Base-by-base conservation (phyloP, 2,113 vertebrate species). In the Pristiophorus japonicus region DNA sequence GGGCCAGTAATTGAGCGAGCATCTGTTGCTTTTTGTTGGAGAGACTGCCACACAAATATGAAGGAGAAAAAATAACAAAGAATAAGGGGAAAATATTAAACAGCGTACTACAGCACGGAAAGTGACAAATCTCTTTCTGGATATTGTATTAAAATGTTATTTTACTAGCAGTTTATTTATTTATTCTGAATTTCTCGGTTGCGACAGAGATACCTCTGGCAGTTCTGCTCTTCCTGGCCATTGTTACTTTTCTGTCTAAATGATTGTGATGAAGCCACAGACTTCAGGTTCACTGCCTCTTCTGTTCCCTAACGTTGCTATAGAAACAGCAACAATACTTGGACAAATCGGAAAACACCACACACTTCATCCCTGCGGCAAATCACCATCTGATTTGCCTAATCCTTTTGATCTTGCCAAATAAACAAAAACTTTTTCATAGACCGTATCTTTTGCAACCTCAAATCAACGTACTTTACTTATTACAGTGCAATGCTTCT, bases 241-340 rank as follows among this genome's bases (percentile, higher is more conserved):
- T n/a, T 34, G 24, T 51, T 34, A 14, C 11, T 67, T 51, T 18
- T 24, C 66, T 73, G 27, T 94, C 70, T 45, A 51, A 24, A 70
- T 70, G 70, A 73, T 51, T 47, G 93, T 5, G 42, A 73, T 11
- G 38, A 45, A 73, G 93, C 45, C n/a, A 3, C 62, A 30, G 42
- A 16, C 42, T 73, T 22, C 34, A 47, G 45, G 20, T 94, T 51
- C 65, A 18, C 10, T 30, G 4, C 65, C 24, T 94, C 7, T 22
- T 67, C 42, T 34, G 38, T 59, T 73, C 24, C 27, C 93, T 38
- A 12, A 24, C 34, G 65, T 94, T 94, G 18, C 93, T 70, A 94
- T 67, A 70, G 92, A 45, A 94, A 70, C 92, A 67, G 93, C 93
- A 94, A 70, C 65, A 94, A 51, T 34, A 42, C 93, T 16, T 16